Percentiles rank a stretch among this genome's conserved stretches.
These are phyloP conservation scores for Hippocampus barbouri DNA, from an alignment of 2,113 vertebrate genomes.

Conservation along the genomic window DNA sequence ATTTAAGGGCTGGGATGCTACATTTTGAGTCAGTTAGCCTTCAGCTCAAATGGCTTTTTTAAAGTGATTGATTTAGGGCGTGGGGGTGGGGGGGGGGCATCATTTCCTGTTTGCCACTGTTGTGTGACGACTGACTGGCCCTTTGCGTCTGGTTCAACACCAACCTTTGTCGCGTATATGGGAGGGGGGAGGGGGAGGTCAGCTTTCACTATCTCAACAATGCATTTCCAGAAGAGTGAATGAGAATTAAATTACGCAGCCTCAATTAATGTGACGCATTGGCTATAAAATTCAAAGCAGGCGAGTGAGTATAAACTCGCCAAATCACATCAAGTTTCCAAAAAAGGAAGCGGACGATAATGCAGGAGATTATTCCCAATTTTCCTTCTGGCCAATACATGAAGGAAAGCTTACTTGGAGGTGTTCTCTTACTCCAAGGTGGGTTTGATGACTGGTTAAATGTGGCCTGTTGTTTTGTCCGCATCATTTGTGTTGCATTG, in stretches of 20 bases:
- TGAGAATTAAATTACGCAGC: background rate
- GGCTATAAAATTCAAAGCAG: too few species aligned
- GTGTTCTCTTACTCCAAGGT: background rate
- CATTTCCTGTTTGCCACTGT: slow-evolving; percentile 18
- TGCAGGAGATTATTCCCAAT: too few species aligned
- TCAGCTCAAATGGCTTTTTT: slow-evolving; percentile 26
- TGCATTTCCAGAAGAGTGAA: background rate
- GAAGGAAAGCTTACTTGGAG: background rate
- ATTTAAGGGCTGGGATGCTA: slow-evolving; percentile 34
- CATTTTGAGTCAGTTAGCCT: slow-evolving; percentile 38
- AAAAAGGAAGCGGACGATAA: background rate
- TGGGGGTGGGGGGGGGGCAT: background rate
- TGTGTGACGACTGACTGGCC: slow-evolving; percentile 10
- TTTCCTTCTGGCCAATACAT: background rate
- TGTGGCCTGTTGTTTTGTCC: background rate
- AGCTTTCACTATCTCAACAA: background rate
- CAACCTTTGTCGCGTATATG: background rate
- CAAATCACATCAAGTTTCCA: background rate
- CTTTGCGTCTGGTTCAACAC: background rate
- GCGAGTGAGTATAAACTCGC: background rate
- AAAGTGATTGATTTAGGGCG: slow-evolving; percentile 28
- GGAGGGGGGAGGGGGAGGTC: background rate
- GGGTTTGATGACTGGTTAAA: background rate
- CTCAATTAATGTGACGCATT: background rate
- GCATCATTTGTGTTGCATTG: background rate